Percentiles rank a stretch among this genome's conserved stretches.
These are phyloP conservation scores for Tychaedon coryphoeus DNA, from an alignment of 2,113 vertebrate genomes.

Conservation along the genomic window DNA sequence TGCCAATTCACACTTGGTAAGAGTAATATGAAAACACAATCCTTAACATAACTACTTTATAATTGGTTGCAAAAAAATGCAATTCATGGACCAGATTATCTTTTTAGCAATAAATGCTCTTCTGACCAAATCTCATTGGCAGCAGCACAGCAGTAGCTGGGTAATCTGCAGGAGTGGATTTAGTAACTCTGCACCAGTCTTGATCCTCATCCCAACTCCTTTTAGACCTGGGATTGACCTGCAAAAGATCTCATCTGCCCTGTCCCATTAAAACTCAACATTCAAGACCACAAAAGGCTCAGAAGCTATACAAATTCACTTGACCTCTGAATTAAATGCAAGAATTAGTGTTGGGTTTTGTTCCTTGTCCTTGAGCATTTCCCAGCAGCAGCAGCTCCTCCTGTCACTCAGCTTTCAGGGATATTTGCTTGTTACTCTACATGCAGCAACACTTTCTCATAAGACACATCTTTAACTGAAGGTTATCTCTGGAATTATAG, in stretches of 20 bases:
- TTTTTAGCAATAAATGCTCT: not conserved
- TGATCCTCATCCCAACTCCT: not conserved
- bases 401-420: not conserved
- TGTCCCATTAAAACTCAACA: not conserved
- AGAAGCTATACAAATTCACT: not conserved
- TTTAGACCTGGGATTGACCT: not conserved
- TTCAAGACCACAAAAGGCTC: not conserved
- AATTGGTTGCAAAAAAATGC: not conserved
- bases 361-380: not conserved
- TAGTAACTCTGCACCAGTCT: not conserved
- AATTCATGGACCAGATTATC: not conserved
- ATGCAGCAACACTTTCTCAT: not conserved
- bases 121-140: not conserved
- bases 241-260: not conserved
- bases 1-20: not conserved
- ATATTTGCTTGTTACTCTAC: not conserved
- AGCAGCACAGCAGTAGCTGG: not conserved
- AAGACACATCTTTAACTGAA: not conserved
- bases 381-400: not conserved
- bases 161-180: not conserved
- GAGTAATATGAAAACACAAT: not conserved
- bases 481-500: not conserved
- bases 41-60: not conserved
- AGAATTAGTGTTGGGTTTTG: not conserved
- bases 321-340: not conserved